These are phyloP conservation scores for Micropterix aruncella DNA, from an alignment of 2,888 invertebrate species.

Conservation along the genomic window DNA sequence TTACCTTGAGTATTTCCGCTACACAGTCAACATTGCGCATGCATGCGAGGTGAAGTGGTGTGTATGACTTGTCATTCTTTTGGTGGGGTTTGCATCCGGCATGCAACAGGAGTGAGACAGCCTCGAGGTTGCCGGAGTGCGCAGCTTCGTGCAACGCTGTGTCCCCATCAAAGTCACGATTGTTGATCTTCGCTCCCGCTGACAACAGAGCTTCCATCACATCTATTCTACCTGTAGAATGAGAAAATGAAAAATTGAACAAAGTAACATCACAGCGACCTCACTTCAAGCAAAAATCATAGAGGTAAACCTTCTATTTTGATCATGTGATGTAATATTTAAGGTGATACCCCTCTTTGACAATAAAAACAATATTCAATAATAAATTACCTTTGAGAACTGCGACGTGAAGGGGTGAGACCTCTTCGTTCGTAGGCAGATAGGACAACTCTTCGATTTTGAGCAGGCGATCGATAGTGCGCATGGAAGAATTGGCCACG, in stretches of 20 bases:
- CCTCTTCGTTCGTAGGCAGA: slow-evolving; percentile 30
- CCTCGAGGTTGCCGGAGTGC: slow-evolving; percentile 19
- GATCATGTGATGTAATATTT: no score
- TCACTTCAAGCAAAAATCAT: no score
- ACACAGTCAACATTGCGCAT: slow-evolving; percentile 13
- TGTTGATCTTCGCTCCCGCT: slow-evolving; percentile 27
- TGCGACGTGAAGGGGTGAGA: slow-evolving; percentile 31
- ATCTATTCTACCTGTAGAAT: no score
- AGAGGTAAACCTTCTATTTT: no score
- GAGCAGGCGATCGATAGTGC: slow-evolving; percentile 23
- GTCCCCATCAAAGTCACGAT: slow-evolving; percentile 35
- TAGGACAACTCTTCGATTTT: slow-evolving; percentile 26
- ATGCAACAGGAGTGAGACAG: slow-evolving; percentile 23
- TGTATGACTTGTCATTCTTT: slow-evolving; percentile 24
- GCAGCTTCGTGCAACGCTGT: slow-evolving; percentile 34
- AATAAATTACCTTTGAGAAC: slow-evolving; percentile 30
- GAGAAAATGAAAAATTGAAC: no score
- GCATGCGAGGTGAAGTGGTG: slow-evolving; percentile 33
- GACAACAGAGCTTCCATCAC: slow-evolving; percentile 25
- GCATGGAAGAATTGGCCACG: slow-evolving; percentile 21
- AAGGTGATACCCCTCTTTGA: no score
- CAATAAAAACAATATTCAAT: no score
- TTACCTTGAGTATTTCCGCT: not conserved
- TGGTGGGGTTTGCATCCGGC: slow-evolving; percentile 30
- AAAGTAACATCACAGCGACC: no score